A percentile compares a stretch with the other conserved stretches of the same genome.
phyloP scores from a whole-genome alignment of 2,888 invertebrate species.

The Empis stercorea region DNA sequence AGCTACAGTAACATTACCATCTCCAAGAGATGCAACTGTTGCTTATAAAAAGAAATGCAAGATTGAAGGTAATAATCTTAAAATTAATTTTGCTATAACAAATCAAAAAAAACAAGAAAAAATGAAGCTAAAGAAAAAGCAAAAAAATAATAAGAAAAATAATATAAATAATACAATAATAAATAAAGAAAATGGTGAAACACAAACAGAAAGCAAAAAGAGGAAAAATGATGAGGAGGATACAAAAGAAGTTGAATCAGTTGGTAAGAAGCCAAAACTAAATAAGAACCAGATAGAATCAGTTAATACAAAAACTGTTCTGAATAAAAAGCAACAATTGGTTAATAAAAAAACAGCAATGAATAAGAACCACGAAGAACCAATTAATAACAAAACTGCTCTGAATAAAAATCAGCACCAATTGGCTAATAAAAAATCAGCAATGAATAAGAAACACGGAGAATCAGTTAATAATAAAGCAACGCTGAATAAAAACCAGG shows the following conservation, averaged over 20 bases:
- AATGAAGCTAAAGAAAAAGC: neutral
- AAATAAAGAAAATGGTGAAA: neutral
- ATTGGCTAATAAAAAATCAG: neutral
- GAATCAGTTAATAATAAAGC: no score
- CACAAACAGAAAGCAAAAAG: neutral
- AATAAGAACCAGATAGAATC: no score
- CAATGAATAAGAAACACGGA: neutral
- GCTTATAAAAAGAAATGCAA: neutral
- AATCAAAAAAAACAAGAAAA: neutral
- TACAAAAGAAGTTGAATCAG: no score
- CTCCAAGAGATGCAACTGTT: slow-evolving; percentile 1
- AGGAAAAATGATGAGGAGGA: neutral
- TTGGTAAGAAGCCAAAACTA: no score
- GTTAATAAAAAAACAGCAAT: no score
- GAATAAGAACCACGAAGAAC: no score
- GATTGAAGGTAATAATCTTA: neutral
- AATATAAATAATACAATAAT: neutral
- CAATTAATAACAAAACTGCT: no score
- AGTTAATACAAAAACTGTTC: no score
- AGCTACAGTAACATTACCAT: neutral
- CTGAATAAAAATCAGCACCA: no score
- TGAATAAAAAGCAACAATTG: no score
- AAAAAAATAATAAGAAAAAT: neutral
- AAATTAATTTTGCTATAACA: neutral
- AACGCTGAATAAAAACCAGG: neutral